Conservation (phyloP, 2,888 invertebrate species). For the Hoplodrina blanda region DNA sequence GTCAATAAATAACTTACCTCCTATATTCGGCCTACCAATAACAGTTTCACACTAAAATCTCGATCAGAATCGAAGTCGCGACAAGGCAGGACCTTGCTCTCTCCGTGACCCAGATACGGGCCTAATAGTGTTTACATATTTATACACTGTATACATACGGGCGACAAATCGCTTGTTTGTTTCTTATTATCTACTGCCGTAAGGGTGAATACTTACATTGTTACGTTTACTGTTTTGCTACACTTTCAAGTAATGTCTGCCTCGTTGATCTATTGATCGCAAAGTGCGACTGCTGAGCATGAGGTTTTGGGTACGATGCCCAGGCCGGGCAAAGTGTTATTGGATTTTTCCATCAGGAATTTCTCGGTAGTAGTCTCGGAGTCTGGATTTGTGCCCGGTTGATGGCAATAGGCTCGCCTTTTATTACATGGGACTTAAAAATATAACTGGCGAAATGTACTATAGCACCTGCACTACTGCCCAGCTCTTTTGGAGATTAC, state of each 20-base stretch:
- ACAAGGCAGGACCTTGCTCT: conserved; percentile 68
- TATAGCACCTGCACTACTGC: no score
- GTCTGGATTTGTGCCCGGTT: no score
- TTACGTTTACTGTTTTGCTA: conserved; percentile 25
- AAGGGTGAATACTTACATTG: conserved; percentile 41
- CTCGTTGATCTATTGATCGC: no score
- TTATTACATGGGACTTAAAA: no score
- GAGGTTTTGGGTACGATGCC: no score
- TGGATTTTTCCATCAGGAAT: no score
- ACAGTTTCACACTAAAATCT: conserved; percentile 24
- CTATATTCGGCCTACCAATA: conserved; percentile 12
- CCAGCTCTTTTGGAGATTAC: no score
- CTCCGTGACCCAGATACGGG: conserved; percentile 76
- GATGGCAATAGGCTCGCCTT: no score
- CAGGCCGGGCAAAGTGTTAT: no score
- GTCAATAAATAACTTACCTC: background rate
- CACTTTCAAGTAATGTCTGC: background rate
- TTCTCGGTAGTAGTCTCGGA: no score
- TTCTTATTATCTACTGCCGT: conserved; percentile 61
- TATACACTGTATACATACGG: conserved; percentile 55
- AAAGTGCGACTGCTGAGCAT: no score
- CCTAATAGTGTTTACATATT: conserved; percentile 71
- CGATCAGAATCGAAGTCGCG: conserved; percentile 32
- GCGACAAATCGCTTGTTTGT: conserved; percentile 65
- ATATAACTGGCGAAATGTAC: no score